Evolutionary conservation across 1,140 invertebrate species (phyloP).

Genomic region (Eupristina koningsbergeri): DNA sequence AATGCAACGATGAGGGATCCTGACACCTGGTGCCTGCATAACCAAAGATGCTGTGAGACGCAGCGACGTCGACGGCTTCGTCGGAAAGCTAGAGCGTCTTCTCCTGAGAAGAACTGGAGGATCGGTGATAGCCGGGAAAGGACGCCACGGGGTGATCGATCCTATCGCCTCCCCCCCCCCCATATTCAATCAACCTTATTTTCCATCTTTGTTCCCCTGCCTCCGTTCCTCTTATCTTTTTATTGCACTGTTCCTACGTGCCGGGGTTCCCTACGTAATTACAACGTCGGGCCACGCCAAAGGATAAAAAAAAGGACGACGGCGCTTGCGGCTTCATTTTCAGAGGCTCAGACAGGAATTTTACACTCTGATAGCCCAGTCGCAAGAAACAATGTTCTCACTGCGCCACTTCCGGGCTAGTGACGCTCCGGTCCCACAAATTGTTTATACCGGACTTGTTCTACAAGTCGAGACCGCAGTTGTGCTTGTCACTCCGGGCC

Average conservation of each 20-base stretch:
- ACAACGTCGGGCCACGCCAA: too few species aligned
- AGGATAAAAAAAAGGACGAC: background rate
- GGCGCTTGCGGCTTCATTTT: background rate
- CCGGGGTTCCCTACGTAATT: conserved; percentile 9
- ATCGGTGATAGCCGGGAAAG: background rate
- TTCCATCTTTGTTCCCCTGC: background rate
- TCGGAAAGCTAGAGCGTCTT: background rate
- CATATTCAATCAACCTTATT: conserved; percentile 27
- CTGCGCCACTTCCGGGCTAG: conserved; percentile 66
- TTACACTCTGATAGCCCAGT: background rate
- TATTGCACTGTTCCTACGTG: background rate
- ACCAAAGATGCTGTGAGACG: background rate
- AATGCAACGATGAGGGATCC: too few species aligned
- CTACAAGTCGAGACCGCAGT: background rate
- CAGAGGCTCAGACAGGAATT: background rate
- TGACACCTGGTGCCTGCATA: background rate
- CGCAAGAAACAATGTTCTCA: background rate
- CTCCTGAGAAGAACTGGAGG: background rate
- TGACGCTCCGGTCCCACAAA: conserved; percentile 47
- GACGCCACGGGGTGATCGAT: background rate
- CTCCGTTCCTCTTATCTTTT: conserved; percentile 16
- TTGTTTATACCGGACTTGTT: background rate
- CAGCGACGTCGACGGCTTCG: background rate
- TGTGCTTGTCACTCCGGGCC: background rate
- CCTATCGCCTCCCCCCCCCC: background rate